Base-by-base conservation (phyloP, 2,113 vertebrate species). In the Himantopus leucocephalus region DNA sequence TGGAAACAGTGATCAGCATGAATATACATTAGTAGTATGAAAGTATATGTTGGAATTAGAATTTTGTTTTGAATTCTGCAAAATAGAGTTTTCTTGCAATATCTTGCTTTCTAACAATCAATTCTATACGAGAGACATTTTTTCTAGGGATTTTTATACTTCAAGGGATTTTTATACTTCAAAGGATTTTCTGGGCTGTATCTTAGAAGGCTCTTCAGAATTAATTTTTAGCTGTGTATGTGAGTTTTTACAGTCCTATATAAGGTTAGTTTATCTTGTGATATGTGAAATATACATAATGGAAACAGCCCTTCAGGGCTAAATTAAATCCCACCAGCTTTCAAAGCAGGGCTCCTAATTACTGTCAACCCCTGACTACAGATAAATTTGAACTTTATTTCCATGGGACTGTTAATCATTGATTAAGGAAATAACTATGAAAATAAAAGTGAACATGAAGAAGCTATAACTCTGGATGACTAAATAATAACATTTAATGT, bases 271-370 rank as follows among this genome's bases (percentile, higher is more conserved):
- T 60, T 64, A 56, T 63, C 59, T 68, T 60, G 52, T 80, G 37
- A 29, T 59, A 83, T 0, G 1, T 75, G 32, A 68, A 88, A 88
- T 45, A 21, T 15, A 32, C 6, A 26, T 41, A 73, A 64, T 18
- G 41, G 55, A 52, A 87, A 47, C 18, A 43, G 20, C 37, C 20
- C n/a, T 64, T 62, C 64, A 68, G 29, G n/a, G 14, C 34, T 85
- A 32, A 62, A 62, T 78, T 58, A 85, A 92, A 73, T 73, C 35
- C 41, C 43, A 56, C 15, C 3, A 6, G 26, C 21, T 70, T 85
- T 92, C 37, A 81, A 62, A 92, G 60, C 47, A 85, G 32, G 74
- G 29, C 29, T 82, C n/a, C 66, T 68, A 64, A 35, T 88, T 85
- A n/a, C 22, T 52, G n/a, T 55, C 79, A 73, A 12, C 14, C 29